Evolutionary conservation across 2,797 vertebrate genomes (phyloP), one percentile per base, ranked within the genome.

Genomic region (Lacerta agilis): DNA sequence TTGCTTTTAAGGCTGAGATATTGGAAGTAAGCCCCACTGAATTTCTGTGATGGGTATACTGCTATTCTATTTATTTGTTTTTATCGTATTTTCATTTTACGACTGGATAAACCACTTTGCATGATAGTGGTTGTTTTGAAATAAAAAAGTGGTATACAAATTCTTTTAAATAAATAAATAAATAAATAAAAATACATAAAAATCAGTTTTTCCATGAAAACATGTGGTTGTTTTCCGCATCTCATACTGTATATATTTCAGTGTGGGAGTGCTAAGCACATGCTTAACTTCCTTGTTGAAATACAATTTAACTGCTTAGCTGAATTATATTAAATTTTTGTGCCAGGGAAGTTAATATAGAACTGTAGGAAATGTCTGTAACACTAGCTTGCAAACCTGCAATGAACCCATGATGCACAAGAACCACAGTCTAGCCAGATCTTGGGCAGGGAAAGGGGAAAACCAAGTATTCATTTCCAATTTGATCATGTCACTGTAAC

Each of bases 401-500:
- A 45, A 49, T 49, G 49, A 49, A 49, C 3, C 8, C 11, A 10
- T 27, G 38, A 66, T 72, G 23, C 36, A 67, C 1, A 82, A 55
- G 17, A 72, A 67, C 29, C 29, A 67, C 4, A 20, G 18, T 33
- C 29, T 66, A 15, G 23, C 66, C 27, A 29, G 29, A 66, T 78
- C 10, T 67, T 73, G 38, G n/a, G 11, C 27, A 2, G 69, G 69
- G n/a, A 58, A 58, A 25, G n/a, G 8, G 73, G 49, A 38, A 79
- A 87, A 78, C 27, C 0, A 64, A 75, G 13, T 73, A 1, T 45
- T 10, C 29, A 92, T 88, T 91, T 85, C 86, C 25, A 27, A 3
- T 18, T 36, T 79, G 17, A 66, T 15, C 27, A 58, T 86, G 64
- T 92, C 90, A 66, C 82, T 86, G 45, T 67, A 79, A 79, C 78